Evolutionary conservation across 2,113 vertebrate species (phyloP).

Genomic region (Macquaria australasica): DNA sequence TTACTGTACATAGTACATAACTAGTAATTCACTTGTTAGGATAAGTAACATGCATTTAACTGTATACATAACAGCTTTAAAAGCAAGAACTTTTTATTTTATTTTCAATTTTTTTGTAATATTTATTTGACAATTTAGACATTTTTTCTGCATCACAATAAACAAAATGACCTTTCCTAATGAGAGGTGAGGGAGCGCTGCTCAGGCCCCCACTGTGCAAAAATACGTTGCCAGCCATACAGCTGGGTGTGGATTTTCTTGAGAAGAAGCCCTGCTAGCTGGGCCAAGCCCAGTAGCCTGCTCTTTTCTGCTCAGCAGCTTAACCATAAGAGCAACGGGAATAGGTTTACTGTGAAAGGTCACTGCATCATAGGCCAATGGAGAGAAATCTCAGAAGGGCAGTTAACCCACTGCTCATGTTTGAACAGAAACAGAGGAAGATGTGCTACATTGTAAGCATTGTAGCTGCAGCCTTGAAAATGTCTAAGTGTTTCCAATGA

Average conservation of each 20-base stretch:
- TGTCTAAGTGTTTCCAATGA: background rate
- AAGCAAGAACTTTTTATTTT: background rate
- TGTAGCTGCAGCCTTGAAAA: slow-evolving; percentile 15
- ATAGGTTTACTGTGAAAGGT: slow-evolving; percentile 63
- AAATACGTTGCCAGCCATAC: background rate
- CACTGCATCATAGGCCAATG: slow-evolving; percentile 55
- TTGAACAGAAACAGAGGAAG: slow-evolving; percentile 40
- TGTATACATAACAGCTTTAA: background rate
- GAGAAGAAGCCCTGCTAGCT: slow-evolving; percentile 19
- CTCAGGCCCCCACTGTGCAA: background rate
- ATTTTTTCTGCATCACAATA: background rate
- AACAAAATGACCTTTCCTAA: slow-evolving; percentile 10
- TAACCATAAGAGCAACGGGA: slow-evolving; percentile 56
- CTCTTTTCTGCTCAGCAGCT: slow-evolving; percentile 54
- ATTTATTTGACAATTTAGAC: background rate
- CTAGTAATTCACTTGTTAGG: background rate
- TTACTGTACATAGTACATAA: background rate
- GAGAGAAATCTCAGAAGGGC: slow-evolving; percentile 37
- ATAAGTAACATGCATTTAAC: background rate
- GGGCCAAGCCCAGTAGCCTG: slow-evolving; percentile 21
- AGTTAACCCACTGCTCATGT: slow-evolving; percentile 46
- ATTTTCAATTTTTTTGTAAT: background rate
- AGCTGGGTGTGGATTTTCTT: slow-evolving; percentile 36
- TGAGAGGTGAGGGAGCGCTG: background rate
- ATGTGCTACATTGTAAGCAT: background rate